Percentiles rank a stretch among this genome's conserved stretches.
Evolutionary conservation across 2,797 vertebrate species (phyloP).

Genomic region (Linurgus olivaceus): DNA sequence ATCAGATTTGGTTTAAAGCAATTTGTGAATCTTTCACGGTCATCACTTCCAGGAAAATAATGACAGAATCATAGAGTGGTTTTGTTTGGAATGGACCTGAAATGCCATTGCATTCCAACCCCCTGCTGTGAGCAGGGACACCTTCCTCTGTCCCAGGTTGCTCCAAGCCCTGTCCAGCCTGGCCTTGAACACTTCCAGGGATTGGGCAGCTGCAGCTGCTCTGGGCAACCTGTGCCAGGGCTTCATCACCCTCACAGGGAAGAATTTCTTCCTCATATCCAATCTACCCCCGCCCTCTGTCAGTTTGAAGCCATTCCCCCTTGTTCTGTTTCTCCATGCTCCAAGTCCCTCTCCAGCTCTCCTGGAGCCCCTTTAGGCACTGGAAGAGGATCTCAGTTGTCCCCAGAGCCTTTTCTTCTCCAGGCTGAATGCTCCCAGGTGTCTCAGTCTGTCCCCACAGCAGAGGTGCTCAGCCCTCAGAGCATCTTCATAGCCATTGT

Average conservation of each 20-base stretch:
- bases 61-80: background rate
- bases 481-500: background rate
- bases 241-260: fast-evolving
- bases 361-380: background rate
- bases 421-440: background rate
- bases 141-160: fast-evolving
- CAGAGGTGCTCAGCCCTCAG: background rate
- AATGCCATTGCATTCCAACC: background rate
- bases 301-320: background rate
- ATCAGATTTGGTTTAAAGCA: background rate
- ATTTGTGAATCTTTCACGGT: background rate
- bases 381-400: background rate
- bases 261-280: background rate
- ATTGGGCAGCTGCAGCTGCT: background rate
- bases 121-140: background rate
- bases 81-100: fast-evolving
- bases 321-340: background rate
- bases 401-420: background rate
- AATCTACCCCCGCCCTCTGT: background rate
- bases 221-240: background rate
- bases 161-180: fast-evolving
- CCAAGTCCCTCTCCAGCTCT: background rate
- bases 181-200: background rate
- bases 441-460: background rate
- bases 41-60: background rate